These are phyloP conservation scores for Sarcoramphus papa DNA, from an alignment of 2,797 vertebrate genomes.

Conservation along the genomic window DNA sequence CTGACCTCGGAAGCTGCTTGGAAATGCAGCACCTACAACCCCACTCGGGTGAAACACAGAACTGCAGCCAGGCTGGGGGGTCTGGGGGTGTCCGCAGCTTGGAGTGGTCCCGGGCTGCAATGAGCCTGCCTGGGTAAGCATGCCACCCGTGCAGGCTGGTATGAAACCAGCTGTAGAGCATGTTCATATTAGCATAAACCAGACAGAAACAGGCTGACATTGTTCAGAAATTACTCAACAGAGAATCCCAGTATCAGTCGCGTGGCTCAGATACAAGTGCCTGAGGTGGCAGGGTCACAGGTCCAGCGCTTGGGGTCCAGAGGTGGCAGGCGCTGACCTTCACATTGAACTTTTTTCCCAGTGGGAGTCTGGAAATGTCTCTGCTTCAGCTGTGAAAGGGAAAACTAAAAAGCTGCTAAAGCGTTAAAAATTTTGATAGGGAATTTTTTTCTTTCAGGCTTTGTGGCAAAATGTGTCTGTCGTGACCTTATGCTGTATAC, in stretches of 20 bases:
- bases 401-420: not conserved
- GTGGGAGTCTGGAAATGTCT: not conserved
- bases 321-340: not conserved
- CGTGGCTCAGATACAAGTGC: not conserved
- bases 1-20: not conserved
- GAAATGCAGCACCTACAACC: not conserved
- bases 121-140: not conserved
- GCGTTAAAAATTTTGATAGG: not conserved
- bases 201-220: not conserved
- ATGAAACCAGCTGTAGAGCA: not conserved
- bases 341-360: not conserved
- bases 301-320: not conserved
- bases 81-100: not conserved
- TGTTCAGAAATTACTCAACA: not conserved
- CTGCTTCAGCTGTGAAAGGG: not conserved
- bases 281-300: not conserved
- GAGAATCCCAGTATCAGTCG: not conserved
- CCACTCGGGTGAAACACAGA: not conserved
- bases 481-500: not conserved
- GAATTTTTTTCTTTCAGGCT: not conserved
- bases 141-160: rapidly evolving
- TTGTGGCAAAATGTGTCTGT: not conserved
- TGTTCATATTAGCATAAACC: not conserved
- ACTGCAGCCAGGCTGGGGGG: not conserved
- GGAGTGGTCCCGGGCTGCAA: not conserved